These are phyloP conservation scores for Pseudois nayaur DNA, from an alignment of 2,113 vertebrate genomes.

Conservation along the genomic window DNA sequence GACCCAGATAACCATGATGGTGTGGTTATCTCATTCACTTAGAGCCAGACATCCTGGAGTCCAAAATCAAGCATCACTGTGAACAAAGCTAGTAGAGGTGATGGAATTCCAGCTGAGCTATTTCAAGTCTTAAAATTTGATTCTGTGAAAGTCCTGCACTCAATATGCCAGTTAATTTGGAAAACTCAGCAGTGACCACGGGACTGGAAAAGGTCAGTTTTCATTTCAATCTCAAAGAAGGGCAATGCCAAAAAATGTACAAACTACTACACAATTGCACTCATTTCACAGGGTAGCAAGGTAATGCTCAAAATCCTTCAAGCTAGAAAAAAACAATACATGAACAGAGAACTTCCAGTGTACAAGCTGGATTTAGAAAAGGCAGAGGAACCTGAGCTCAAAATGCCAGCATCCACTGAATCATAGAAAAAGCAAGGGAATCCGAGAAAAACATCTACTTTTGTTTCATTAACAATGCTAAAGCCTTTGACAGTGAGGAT, in stretches of 20 bases:
- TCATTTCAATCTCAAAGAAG: not conserved
- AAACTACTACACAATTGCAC: not conserved
- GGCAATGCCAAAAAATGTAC: not conserved
- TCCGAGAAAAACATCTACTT: not conserved
- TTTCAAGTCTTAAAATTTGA: not conserved
- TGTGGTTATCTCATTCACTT: not conserved
- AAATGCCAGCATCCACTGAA: not conserved
- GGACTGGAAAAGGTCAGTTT: not conserved
- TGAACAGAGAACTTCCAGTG: not conserved
- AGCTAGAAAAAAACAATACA: not conserved
- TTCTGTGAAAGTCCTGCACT: not conserved
- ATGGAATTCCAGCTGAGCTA: not conserved
- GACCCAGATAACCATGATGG: not conserved
- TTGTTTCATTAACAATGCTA: not conserved
- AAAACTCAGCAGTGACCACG: not conserved
- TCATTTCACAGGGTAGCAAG: not conserved
- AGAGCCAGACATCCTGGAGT: not conserved
- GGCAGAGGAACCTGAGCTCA: not conserved
- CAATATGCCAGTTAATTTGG: not conserved
- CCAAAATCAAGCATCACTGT: not conserved
- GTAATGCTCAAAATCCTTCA: not conserved
- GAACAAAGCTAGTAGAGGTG: not conserved
- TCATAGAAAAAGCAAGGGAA: not conserved
- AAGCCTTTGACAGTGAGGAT: not conserved
- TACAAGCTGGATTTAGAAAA: not conserved